Evolutionary conservation across 2,113 vertebrate genomes (phyloP).

Genomic region (Dolichallabes microphthalmus): DNA sequence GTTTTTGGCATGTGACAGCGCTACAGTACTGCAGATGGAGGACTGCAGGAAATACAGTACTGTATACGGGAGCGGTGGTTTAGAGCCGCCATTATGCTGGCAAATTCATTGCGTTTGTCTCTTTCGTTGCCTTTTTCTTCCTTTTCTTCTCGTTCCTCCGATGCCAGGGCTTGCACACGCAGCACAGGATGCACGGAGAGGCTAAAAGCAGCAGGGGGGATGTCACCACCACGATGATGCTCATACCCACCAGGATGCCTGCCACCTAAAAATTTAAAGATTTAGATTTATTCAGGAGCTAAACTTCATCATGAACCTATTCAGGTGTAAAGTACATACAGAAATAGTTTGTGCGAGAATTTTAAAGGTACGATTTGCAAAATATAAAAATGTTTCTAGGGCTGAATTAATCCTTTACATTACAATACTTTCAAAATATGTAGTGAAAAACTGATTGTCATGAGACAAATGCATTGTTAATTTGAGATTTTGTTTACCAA

Average conservation of each 20-base stretch:
- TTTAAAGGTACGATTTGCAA: background rate
- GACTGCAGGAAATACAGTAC: slow-evolving; percentile 41
- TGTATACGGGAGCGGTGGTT: background rate
- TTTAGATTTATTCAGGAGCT: background rate
- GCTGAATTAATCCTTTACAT: background rate
- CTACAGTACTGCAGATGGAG: slow-evolving; percentile 27
- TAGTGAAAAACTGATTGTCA: background rate
- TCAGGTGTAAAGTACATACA: background rate
- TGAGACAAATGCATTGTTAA: background rate
- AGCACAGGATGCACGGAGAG: slow-evolving; percentile 93
- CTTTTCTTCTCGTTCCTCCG: slow-evolving; percentile 80
- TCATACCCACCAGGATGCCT: slow-evolving; percentile 89
- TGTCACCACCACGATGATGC: slow-evolving; percentile 88
- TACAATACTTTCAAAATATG: background rate
- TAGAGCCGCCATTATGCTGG: slow-evolving; percentile 47
- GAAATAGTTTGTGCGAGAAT: background rate
- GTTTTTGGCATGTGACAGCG: slow-evolving; percentile 66
- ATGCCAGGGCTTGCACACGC: slow-evolving; percentile 87
- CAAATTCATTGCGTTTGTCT: slow-evolving; percentile 67
- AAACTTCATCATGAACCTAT: background rate
- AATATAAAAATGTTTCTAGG: background rate
- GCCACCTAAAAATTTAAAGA: slow-evolving; percentile 78
- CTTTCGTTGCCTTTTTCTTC: slow-evolving; percentile 57
- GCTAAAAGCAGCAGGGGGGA: slow-evolving; percentile 92
- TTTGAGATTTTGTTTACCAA: background rate